Evolutionary conservation across 1,140 invertebrate species (phyloP), one percentile per base, ranked within the genome.

Genomic region (Bombus pascuorum): DNA sequence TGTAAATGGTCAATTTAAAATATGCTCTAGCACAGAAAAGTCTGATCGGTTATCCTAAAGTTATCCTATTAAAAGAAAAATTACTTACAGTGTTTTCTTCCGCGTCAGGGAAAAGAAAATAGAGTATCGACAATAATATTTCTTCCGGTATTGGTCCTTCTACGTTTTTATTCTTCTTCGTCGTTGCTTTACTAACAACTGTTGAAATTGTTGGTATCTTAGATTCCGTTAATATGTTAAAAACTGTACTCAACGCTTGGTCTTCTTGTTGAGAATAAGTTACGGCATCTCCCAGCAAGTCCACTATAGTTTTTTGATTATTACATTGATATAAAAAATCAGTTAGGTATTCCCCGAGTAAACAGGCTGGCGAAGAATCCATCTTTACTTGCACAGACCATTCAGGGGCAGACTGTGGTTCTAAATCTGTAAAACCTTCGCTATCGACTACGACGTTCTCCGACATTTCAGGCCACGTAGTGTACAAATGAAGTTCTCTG

Each of bases 101-200:
- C 87, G 98, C 97, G 96, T 99, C 98, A 75, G 98, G 98, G 93
- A 99, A 99, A 32, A 99, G 94, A 94, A 97, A 99, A 92, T 98
- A 97, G 37, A 99, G 93, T 81, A 99, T 97, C 53, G 97, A 96
- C 89, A 97, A 96, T 3, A 99, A 93, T 81, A 97, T 95, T 32
- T 97, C 97, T 89, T 97, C 97, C 28, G 97, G 95, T 91, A 99
- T 97, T 15, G 98, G 97, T 2, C 97, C 97, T 82, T 97, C 96
- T 59, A 95, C 86, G 59, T 92, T 95, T 91, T 94, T 94, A 81
- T 88, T 96, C 93, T 87, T 94, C 89, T 94, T 95, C 91, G 89
- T 90, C 25, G 93, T 92, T 4, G 93, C 94, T 92, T 93, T 94
- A 80, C 93, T 94, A 28, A 96, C 91, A 6, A 96, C 94, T 1